Percentiles rank a stretch among this genome's conserved stretches.
phyloP scores from a whole-genome alignment of 2,888 invertebrate species.

The Troides helena region DNA sequence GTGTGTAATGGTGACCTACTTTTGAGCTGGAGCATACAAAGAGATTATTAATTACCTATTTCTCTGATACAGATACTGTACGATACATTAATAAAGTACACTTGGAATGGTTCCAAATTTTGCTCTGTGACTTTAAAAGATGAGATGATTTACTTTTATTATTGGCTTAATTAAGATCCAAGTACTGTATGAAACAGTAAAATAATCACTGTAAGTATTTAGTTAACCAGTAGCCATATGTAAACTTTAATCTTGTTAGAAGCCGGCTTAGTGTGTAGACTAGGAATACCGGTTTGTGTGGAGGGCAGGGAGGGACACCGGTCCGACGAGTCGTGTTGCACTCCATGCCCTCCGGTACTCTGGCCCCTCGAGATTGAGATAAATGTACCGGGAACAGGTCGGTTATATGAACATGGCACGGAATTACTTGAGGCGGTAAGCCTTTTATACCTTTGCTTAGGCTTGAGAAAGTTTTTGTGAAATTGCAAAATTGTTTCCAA shows the following conservation, averaged over 20 bases:
- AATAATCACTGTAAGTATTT: constrained; percentile 28
- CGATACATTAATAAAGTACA: constrained; percentile 53
- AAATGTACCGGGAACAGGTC: constrained; percentile 53
- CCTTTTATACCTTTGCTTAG: constrained; percentile 38
- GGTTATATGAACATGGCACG: constrained; percentile 43
- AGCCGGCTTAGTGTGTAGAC: constrained; percentile 47
- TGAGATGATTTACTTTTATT: not conserved
- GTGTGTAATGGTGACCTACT: constrained; percentile 56
- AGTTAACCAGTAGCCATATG: constrained; percentile 44
- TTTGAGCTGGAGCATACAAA: constrained; percentile 42
- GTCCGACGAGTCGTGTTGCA: constrained; percentile 56
- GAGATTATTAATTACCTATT: constrained; percentile 55
- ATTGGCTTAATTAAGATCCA: not conserved
- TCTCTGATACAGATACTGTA: constrained; percentile 52
- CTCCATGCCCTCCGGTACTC: constrained; percentile 54
- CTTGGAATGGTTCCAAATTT: constrained; percentile 56
- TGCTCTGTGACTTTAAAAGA: constrained; percentile 35
- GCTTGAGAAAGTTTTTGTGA: constrained; percentile 50
- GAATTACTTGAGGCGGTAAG: constrained; percentile 37
- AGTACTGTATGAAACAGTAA: constrained; percentile 1
- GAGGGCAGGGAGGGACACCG: constrained; percentile 40
- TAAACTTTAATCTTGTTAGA: constrained; percentile 62
- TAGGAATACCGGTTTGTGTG: constrained; percentile 53
- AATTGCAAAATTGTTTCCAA: constrained; percentile 15
- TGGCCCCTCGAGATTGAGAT: constrained; percentile 56